Evolutionary conservation across 2,888 invertebrate species (phyloP).

Genomic region (Dasysyrphus tricinctus): DNA sequence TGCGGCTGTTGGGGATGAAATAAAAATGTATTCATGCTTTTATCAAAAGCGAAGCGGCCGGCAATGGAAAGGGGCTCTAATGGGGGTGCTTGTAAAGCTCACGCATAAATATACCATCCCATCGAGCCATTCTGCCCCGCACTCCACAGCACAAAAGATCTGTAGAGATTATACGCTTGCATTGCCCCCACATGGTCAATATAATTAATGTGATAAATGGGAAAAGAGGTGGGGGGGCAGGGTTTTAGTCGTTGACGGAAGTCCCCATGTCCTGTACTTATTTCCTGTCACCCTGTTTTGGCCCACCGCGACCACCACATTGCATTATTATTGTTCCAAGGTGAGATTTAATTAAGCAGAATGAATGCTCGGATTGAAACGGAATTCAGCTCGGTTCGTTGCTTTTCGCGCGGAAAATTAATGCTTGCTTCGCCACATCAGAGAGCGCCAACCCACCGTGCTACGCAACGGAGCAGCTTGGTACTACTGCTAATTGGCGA

Average conservation of each 20-base stretch:
- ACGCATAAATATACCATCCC: conserved; percentile 59
- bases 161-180: conserved; percentile 31
- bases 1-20: conserved; percentile 53
- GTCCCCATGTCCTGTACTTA: conserved; percentile 34
- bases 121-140: neutral
- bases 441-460: conserved; percentile 1
- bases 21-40: conserved; percentile 69
- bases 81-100: conserved; percentile 22
- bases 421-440: conserved; percentile 51
- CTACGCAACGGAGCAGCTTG: conserved; percentile 24
- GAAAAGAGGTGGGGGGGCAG: neutral
- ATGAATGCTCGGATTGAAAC: conserved; percentile 65
- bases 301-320: conserved; percentile 5
- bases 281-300: conserved; percentile 51
- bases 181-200: conserved; percentile 45
- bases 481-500: conserved; percentile 69
- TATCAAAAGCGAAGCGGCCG: conserved; percentile 20
- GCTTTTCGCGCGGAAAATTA: conserved; percentile 70
- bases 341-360: conserved; percentile 74
- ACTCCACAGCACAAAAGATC: conserved; percentile 44
- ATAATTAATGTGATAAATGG: conserved; percentile 66
- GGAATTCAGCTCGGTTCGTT: conserved; percentile 47
- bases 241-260: neutral
- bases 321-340: conserved; percentile 67
- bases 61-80: conserved; percentile 1